These are phyloP conservation scores for Corythoichthys haematopterus DNA, from an alignment of 2,113 vertebrate genomes.

Conservation along the genomic window DNA sequence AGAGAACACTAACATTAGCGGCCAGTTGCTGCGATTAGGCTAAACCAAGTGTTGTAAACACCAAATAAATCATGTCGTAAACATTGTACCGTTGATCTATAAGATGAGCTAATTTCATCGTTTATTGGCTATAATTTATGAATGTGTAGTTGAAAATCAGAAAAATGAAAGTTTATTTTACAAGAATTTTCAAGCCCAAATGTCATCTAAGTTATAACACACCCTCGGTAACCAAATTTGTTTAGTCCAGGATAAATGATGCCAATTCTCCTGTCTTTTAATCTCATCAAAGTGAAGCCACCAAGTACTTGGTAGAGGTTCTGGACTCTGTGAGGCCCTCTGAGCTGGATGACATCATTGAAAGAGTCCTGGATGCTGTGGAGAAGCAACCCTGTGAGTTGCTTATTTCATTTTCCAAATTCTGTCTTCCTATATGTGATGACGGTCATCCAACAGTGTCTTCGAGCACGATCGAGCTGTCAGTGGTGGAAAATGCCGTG, in stretches of 20 bases:
- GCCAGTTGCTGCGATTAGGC: too few species aligned
- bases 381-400: conserved; percentile 89
- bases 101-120: too few species aligned
- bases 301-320: conserved; percentile 80
- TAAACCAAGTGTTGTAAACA: too few species aligned
- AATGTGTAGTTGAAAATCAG: too few species aligned
- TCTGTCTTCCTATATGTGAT: not conserved
- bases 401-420: not conserved
- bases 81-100: too few species aligned
- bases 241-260: not conserved
- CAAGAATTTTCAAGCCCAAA: too few species aligned
- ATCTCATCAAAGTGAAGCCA: conserved; percentile 77
- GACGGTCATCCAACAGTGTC: conserved; percentile 74
- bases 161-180: too few species aligned
- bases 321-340: conserved; percentile 74
- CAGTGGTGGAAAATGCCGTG: conserved; percentile 81
- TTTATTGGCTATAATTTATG: too few species aligned
- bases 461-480: conserved; percentile 86
- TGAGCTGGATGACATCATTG: conserved; percentile 82
- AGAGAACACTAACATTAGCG: too few species aligned
- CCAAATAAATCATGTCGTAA: too few species aligned
- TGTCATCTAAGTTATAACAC: not conserved
- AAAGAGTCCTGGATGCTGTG: conserved; percentile 84
- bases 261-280: conserved; percentile 2
- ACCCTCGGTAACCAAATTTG: not conserved